Percentiles rank a stretch among this genome's conserved stretches.
These are phyloP conservation scores for Malacoctenus gilli DNA, from an alignment of 2,797 vertebrate species.

Conservation along the genomic window DNA sequence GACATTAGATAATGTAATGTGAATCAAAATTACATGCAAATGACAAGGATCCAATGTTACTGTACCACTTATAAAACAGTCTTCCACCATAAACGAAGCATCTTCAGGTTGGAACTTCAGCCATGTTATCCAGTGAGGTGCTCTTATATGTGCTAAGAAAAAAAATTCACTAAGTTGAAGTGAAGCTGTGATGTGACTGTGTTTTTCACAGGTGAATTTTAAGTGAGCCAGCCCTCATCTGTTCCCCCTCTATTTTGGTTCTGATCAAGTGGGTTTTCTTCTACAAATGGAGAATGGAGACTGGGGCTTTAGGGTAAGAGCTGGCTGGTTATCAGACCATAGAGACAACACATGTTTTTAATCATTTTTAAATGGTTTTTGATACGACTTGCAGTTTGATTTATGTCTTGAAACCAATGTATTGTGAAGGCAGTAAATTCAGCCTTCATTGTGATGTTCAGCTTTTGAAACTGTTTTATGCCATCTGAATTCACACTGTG, in stretches of 20 bases:
- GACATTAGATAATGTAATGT: no score
- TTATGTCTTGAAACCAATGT: no score
- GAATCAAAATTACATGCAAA: no score
- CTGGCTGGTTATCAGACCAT: constrained; percentile 5
- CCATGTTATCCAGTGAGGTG: no score
- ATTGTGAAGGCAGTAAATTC: background rate
- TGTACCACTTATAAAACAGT: no score
- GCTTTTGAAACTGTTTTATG: no score
- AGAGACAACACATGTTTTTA: constrained; percentile 10
- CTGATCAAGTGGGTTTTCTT: constrained; percentile 64
- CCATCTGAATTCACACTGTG: no score
- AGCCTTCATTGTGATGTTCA: background rate
- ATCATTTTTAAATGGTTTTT: background rate
- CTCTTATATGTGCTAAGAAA: no score
- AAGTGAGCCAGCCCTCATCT: constrained; percentile 34
- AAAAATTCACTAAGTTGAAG: no score
- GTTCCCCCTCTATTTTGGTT: constrained; percentile 56
- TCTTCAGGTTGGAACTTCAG: background rate
- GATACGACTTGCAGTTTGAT: background rate
- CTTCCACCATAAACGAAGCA: no score
- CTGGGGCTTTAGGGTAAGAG: constrained; percentile 94
- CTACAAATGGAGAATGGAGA: constrained; percentile 98
- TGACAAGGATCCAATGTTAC: no score
- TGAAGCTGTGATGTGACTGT: no score
- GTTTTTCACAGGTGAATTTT: constrained; percentile 48